phyloP scores from a whole-genome alignment of 1,140 invertebrate species.

The Apocrypta bakeri region DNA sequence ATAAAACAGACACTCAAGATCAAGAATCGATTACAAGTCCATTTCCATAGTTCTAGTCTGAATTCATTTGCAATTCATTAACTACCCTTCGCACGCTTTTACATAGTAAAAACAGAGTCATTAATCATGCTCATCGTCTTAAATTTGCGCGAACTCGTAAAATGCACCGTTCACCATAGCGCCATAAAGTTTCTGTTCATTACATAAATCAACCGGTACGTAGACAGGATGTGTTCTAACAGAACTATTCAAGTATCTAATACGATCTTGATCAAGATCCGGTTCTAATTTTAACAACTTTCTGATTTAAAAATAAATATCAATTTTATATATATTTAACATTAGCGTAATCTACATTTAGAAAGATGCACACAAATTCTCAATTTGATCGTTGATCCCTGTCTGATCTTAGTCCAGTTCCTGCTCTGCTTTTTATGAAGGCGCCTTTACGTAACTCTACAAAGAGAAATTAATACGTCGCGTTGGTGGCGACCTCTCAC shows the following conservation, averaged over 20 bases:
- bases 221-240: background rate
- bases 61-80: background rate
- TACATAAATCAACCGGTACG: background rate
- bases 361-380: background rate
- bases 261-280: background rate
- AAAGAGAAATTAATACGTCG: conserved; percentile 2
- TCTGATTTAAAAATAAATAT: background rate
- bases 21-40: background rate
- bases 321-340: background rate
- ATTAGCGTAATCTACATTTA: background rate
- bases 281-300: background rate
- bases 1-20: background rate
- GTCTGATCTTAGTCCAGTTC: background rate
- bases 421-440: background rate
- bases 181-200: background rate
- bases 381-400: background rate
- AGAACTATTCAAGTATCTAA: too few relatives aligned
- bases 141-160: background rate
- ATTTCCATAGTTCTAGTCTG: background rate
- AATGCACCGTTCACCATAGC: background rate
- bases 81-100: background rate
- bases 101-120: background rate
- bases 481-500: background rate
- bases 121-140: background rate
- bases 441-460: background rate